Evolutionary conservation across 1,140 invertebrate species (phyloP).

Genomic region (Rhizoglyphus robini): DNA sequence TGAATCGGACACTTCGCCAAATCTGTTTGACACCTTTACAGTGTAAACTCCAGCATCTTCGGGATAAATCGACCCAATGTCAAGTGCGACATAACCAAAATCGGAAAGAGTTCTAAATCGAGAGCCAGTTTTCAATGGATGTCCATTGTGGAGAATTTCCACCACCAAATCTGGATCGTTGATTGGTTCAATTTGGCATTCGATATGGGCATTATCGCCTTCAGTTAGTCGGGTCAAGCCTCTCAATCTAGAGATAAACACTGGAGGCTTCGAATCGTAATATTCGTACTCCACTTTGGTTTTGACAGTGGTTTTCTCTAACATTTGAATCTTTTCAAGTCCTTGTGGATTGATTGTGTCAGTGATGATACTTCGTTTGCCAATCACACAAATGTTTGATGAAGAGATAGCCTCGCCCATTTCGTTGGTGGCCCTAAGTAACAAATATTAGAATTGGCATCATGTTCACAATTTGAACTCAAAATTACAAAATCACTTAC

Average conservation of each 20-base stretch:
- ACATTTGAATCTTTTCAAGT: slow-evolving; percentile 68
- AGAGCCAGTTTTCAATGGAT: slow-evolving; percentile 65
- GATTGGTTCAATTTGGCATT: slow-evolving; percentile 85
- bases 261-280: slow-evolving; percentile 39
- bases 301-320: slow-evolving; percentile 51
- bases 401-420: slow-evolving; percentile 84
- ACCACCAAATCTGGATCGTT: slow-evolving; percentile 86
- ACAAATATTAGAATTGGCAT: not conserved
- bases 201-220: slow-evolving; percentile 80
- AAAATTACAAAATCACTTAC: not conserved
- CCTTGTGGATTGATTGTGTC: slow-evolving; percentile 70
- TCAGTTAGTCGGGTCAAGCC: slow-evolving; percentile 69
- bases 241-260: slow-evolving; percentile 68
- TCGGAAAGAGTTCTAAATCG: slow-evolving; percentile 41
- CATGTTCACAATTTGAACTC: not conserved
- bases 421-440: slow-evolving; percentile 58
- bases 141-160: slow-evolving; percentile 86
- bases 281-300: not conserved
- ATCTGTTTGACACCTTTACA: slow-evolving; percentile 67
- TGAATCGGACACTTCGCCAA: slow-evolving; percentile 43
- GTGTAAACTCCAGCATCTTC: slow-evolving; percentile 44
- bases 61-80: slow-evolving; percentile 40
- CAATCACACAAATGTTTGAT: slow-evolving; percentile 69
- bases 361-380: slow-evolving; percentile 53
- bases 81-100: slow-evolving; percentile 41